Evolutionary conservation across 2,888 invertebrate species (phyloP), one percentile per base, ranked within the genome.

Genomic region (Lepidocyrtoides sp.): DNA sequence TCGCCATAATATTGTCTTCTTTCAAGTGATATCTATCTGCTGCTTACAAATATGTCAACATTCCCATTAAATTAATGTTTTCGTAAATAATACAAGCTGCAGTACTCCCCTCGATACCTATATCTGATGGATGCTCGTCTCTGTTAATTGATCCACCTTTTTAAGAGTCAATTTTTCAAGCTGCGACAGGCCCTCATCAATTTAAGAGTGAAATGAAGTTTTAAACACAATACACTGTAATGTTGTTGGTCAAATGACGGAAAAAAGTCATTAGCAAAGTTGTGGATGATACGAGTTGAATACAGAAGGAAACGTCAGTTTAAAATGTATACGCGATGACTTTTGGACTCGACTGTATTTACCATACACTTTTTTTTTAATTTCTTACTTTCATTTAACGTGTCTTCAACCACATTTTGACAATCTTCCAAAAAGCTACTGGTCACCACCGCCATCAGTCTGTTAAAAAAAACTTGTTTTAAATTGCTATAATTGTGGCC

Each of bases 11-110:
- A n/a, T 2, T 23, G 66, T 66, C 66, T 66, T 32, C 7, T 10
- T 41, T 41, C 20, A 0, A 36, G 17, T 41, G 2, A 17, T 41
- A 41, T 12, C 3, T 20, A 29, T 60, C 32, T 66, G 17, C 32
- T 32, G 66, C 20, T 10, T 32, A 10, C 66, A 26, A 69, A 69
- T 69, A n/a, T n/a, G 69, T 69, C 69, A 69, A 69, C 48, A 77
- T 77, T 23, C 77, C 77, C 77, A 77, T 77, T 77, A 77, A 51
- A 51, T 51, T 77, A 77, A 77, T 77, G 77, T 77, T 77, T 48
- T 51, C 10, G 26, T 77, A 77, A 77, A 48, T 77, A 77, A 77
- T 26, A 51, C 77, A 77, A 77, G 77, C 48, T 17, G 17, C 3
- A n/a, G n/a, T n/a, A n/a, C n/a, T 77, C 1, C 51, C 51, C 23